These are phyloP conservation scores for Zosterops pallidus DNA, from an alignment of 2,113 vertebrate species.

Conservation along the genomic window DNA sequence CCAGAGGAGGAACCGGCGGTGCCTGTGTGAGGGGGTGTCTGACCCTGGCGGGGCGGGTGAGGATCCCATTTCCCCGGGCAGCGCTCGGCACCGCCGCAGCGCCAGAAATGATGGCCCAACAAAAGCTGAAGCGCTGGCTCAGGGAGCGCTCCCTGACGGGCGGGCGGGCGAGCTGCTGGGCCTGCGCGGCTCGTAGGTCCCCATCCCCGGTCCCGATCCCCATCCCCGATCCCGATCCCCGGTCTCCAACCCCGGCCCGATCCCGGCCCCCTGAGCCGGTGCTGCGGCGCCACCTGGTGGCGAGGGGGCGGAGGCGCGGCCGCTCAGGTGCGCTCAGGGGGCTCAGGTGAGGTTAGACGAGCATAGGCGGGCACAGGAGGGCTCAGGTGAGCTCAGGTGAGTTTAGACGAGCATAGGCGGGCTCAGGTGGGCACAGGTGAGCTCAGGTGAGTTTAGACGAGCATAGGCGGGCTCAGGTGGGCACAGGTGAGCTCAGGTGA, in stretches of 20 bases:
- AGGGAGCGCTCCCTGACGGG: not conserved
- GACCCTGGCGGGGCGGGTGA: not conserved
- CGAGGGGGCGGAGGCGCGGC: not conserved
- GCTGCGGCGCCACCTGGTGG: slow-evolving; percentile 40
- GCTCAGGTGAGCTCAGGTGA: too few relatives aligned
- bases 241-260: not conserved
- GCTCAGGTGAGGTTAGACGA: accelerated
- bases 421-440: not conserved
- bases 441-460: not conserved
- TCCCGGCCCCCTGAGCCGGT: not conserved
- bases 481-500: not conserved
- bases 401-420: accelerated
- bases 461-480: not conserved
- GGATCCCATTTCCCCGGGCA: not conserved
- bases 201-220: not conserved
- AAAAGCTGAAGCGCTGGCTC: not conserved
- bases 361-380: too few relatives aligned
- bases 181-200: too few relatives aligned
- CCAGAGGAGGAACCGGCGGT: not conserved
- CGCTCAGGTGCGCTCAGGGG: not conserved
- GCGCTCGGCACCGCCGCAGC: not conserved
- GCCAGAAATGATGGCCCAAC: accelerated
- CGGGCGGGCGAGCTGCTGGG: not conserved
- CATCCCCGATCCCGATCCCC: not conserved
- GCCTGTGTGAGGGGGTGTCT: too few relatives aligned